Base-by-base conservation (phyloP, 2,113 vertebrate genomes). In the Myotis davidii region DNA sequence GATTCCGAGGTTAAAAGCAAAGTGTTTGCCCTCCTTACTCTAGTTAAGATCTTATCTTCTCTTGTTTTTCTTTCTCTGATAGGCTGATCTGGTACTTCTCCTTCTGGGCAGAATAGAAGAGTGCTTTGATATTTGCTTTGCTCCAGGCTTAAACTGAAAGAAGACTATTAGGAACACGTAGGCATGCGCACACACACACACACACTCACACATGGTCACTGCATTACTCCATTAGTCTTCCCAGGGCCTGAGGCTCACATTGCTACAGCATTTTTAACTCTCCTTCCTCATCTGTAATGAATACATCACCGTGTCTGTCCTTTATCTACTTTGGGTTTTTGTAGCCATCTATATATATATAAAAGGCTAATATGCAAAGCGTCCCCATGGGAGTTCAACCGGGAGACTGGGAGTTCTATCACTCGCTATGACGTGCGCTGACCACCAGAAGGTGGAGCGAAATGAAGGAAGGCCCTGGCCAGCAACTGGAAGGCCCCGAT, bases 41-140 rank as follows among this genome's bases (percentile, higher is more conserved):
- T 78, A 85, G 85, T 82, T 81, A 67, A 95, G 96, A 95, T 97
- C 67, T 97, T 96, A 97, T 96, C 96, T 90, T 70, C 56, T 77
- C 69, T 89, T 95, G 92, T 96, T 96, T 97, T 97, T 94, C 74
- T 95, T 34, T 59, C 56, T 94, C 89, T 81, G 67, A 89, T 81
- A 91, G 89, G 81, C 27, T 76, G 81, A 50, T n/a, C 59, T 86
- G 42, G 37, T 34, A 37, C 54, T 77, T 97, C 32, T 34, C 23
- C 37, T 83, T 32, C 50, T 45, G 59, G 5, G 34, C 23, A 37
- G 11, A 88, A 56, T n/a, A 79, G 48, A 95, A 83, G 83, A 79
- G 56, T 65, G 34, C n/a, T 96, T 90, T 78, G 73, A 59, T 85
- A 61, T 37, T 83, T 64, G 32, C n/a, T 92, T 77, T 85, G 27